Evolutionary conservation across 2,888 invertebrate genomes (phyloP).

Genomic region (Agrochola lota): DNA sequence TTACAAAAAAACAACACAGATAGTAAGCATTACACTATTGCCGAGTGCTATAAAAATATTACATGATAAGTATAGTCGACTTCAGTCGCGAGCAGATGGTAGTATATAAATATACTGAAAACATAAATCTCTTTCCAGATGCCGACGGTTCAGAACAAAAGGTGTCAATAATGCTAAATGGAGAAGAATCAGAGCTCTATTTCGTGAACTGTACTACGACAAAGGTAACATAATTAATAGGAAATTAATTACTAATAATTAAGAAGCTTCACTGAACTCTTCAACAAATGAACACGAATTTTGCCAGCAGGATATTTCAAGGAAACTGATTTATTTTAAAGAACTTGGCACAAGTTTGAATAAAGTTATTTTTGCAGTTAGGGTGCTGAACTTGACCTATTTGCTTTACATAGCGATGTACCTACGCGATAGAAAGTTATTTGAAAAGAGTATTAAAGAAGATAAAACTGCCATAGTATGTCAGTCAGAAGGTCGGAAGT

Average conservation of each 20-base stretch:
- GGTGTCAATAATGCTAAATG: conserved; percentile 97
- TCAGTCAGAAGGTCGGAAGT: not conserved
- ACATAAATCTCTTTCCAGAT: conserved; percentile 88
- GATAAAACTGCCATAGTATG: not conserved
- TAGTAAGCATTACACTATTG: too few relatives aligned
- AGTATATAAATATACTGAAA: conserved; percentile 14
- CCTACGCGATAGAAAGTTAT: not conserved
- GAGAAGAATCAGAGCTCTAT: conserved; percentile 97
- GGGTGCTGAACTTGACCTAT: not conserved
- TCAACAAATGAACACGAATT: conserved; percentile 6
- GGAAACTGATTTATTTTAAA: not conserved
- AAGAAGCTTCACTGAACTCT: conserved; percentile 9
- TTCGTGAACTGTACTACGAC: conserved; percentile 94
- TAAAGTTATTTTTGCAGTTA: not conserved
- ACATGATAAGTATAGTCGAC: too few relatives aligned
- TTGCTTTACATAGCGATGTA: not conserved
- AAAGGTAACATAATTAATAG: conserved; percentile 90
- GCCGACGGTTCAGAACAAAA: conserved; percentile 94
- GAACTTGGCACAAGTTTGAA: not conserved
- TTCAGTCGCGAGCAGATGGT: not conserved
- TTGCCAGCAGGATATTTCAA: not conserved
- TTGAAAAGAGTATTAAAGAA: not conserved
- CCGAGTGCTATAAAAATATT: too few relatives aligned
- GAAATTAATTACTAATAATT: conserved; percentile 3
- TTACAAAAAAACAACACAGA: too few relatives aligned